Evolutionary conservation across 2,797 vertebrate genomes (phyloP), one percentile per base, ranked within the genome.

Genomic region (Labeo calbasu): DNA sequence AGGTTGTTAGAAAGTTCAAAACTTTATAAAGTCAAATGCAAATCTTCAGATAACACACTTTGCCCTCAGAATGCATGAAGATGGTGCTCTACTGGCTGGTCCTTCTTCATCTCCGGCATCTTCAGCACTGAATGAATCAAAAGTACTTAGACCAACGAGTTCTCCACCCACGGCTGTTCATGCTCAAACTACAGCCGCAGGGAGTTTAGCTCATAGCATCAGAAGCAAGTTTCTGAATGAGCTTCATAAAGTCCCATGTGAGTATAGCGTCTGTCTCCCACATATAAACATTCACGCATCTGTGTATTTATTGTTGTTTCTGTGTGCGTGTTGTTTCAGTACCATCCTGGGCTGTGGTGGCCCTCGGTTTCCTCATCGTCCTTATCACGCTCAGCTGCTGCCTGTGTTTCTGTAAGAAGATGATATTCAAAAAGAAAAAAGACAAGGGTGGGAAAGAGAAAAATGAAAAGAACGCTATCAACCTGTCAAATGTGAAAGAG

Each of bases 381-480:
- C 48, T 88, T 53, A 88, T 97, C 90, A 91, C 94, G 86, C 92
- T 98, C 90, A 96, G 97, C 76, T 98, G 95, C 91, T 95, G 93
- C 84, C 93, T 94, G 90, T 99, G 98, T 88, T 90, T 97, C 88
- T 98, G 95, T 91, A 96, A 96, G 95, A 99, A 97, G 93, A 97
- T 97, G 90, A 96, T 96, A 88, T 93, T 97, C 91, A 98, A 96
- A 93, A 99, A 96, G 95, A 98, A 98, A 94, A 98, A 99, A 93
- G 98, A 98, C 92, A 97, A 98, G 95, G 96, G 97, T 93, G 97
- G 96, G 50, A 99, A 97, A 89, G 97, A 99, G 85, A 94, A 94
- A 91, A 93, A 85, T 51, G 83, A 95, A 36, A 96, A 96, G 90
- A 96, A 96, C 89, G 93, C 93, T 86, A 96, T 96, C 79, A 95